Conservation (phyloP, 2,113 vertebrate genomes). For the Corythaixoides concolor region DNA sequence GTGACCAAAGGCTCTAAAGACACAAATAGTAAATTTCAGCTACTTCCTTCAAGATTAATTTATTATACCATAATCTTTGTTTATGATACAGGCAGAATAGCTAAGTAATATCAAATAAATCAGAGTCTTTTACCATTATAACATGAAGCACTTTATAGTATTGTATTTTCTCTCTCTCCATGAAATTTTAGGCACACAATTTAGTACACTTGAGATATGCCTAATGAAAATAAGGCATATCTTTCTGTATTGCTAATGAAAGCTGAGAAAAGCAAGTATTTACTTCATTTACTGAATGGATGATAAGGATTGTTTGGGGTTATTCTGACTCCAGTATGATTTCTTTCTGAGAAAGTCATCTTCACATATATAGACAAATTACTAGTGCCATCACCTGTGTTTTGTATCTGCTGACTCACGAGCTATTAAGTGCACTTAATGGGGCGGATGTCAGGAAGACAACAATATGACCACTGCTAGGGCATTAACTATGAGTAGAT, state of each 20-base stretch:
- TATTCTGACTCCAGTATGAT: not conserved
- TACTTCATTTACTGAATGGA: not conserved
- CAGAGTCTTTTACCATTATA: constrained; percentile 24
- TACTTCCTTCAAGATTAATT: constrained; percentile 48
- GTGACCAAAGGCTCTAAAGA: constrained; percentile 37
- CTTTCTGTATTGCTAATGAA: not conserved
- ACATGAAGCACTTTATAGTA: not conserved
- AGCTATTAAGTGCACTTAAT: not conserved
- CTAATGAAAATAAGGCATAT: not conserved
- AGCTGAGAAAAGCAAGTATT: not conserved
- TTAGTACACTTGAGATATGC: not conserved
- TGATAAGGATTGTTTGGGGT: not conserved
- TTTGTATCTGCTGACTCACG: constrained; percentile 19
- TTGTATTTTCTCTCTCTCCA: not conserved
- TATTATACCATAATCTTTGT: constrained; percentile 59
- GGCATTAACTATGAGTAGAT: not conserved
- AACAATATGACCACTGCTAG: not conserved
- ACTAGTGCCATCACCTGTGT: not conserved
- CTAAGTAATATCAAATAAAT: constrained; percentile 57
- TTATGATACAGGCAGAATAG: constrained; percentile 49
- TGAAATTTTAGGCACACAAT: not conserved
- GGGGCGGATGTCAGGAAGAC: not conserved
- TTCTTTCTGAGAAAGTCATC: not conserved
- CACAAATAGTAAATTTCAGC: constrained; percentile 44
- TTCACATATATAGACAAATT: not conserved